Conservation (phyloP, 2,113 vertebrate species). For the Sylvia atricapilla region DNA sequence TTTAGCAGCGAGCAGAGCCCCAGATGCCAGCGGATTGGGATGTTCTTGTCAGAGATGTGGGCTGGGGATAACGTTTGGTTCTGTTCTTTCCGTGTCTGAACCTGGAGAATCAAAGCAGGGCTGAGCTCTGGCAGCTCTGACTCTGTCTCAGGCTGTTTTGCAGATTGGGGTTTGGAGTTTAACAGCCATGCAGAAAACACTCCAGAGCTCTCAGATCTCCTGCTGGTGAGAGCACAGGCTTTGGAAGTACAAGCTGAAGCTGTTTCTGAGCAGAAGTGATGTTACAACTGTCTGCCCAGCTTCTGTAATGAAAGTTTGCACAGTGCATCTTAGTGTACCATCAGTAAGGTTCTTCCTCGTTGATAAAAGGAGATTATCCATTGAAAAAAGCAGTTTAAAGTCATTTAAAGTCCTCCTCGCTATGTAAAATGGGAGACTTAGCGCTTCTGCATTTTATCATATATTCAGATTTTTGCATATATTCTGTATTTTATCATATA, state of each 20-base stretch:
- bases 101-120: neutral
- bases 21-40: neutral
- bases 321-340: neutral
- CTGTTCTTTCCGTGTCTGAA: neutral
- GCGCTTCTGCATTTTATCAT: neutral
- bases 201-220: neutral
- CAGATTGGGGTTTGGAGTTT: neutral
- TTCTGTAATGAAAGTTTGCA: neutral
- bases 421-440: neutral
- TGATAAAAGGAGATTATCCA: neutral
- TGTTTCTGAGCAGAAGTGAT: neutral
- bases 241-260: accelerated
- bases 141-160: neutral
- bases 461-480: no score
- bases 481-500: neutral
- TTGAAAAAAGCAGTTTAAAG: neutral
- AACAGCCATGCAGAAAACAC: neutral
- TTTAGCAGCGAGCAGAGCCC: neutral
- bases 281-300: neutral
- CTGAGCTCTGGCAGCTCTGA: neutral
- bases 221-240: neutral
- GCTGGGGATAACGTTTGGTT: neutral
- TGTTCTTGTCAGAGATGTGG: neutral
- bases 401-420: neutral
- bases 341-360: neutral